Base-by-base conservation (phyloP, 2,113 vertebrate genomes). In the Syngnathus scovelli region DNA sequence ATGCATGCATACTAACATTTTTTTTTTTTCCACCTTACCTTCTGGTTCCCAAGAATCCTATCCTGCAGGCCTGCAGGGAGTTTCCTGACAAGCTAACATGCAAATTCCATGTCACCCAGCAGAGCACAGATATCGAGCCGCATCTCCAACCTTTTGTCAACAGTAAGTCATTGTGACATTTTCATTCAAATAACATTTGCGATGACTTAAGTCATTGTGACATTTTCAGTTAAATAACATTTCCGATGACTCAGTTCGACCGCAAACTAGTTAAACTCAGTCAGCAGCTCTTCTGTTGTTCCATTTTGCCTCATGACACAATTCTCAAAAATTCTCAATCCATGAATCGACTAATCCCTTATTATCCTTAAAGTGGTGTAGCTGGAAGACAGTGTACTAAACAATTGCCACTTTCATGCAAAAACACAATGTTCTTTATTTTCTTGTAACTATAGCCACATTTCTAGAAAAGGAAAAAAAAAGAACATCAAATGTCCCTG, bases 21-120 rank as follows among this genome's bases (percentile, higher is more conserved):
- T 6, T 54, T 16, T 27, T 27, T 33, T 33, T 33, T 33, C 27
- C 27, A 33, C 2, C 8, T 18, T 23, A 5, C 33, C 46, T 11
- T 64, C 27, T 70, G 44, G 63, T 51, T 63, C 58, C 52, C 58
- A 73, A 92, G 97, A 90, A 86, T 74, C 91, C 91, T 70, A 95
- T 99, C 78, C 87, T 94, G 11, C 80, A 90, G 69, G 83, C 92
- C 72, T 92, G 92, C 83, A 86, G 76, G 65, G 88, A 91, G 15
- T 94, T 96, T 87, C 94, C 94, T 66, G 93, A 91, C 76, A 94
- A 92, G 86, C 88, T 98, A 68, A 82, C 83, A 0, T 97, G 95
- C 78, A 78, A 84, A 81, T 93, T 99, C 78, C 92, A 94, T 41
- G 84, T 98, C 70, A 99, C 96, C 18, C 93, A 90, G 16, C 94